phyloP scores from a whole-genome alignment of 1,140 invertebrate genomes.

The Trichonephila inaurata region DNA sequence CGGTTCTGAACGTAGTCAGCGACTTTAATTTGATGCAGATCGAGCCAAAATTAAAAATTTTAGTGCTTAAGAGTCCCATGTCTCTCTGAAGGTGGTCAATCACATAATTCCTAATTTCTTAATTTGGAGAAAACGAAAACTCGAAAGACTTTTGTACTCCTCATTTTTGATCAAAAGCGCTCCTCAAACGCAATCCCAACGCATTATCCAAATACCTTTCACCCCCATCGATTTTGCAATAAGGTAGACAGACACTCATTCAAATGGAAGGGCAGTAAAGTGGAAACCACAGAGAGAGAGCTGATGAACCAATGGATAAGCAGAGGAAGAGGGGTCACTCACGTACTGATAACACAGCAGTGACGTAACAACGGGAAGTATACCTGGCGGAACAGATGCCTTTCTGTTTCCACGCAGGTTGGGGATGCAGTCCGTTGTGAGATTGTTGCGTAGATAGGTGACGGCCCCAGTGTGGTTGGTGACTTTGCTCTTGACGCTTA shows the following conservation, averaged over 20 bases:
- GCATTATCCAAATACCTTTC: neutral
- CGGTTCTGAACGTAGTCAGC: too few species aligned
- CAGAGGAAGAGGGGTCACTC: neutral
- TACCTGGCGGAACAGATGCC: conserved; percentile 3
- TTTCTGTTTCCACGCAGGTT: neutral
- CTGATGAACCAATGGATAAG: neutral
- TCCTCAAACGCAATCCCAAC: too few species aligned
- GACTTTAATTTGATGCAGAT: too few species aligned
- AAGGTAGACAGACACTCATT: neutral
- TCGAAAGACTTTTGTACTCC: too few species aligned
- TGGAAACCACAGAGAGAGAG: neutral
- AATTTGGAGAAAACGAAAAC: too few species aligned
- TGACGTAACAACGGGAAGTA: conserved; percentile 1
- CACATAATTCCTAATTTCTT: too few species aligned
- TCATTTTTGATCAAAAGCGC: too few species aligned
- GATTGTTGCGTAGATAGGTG: neutral
- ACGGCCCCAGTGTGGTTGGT: neutral
- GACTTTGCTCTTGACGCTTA: neutral
- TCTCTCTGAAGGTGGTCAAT: too few species aligned
- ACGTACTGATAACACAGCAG: conserved; percentile 7
- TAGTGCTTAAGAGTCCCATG: too few species aligned
- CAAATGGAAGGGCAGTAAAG: neutral
- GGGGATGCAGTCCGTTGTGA: neutral
- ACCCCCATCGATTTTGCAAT: neutral
- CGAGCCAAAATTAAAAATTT: too few species aligned